These are phyloP conservation scores for Gastrophryne carolinensis DNA, from an alignment of 2,797 vertebrate genomes.

Conservation along the genomic window DNA sequence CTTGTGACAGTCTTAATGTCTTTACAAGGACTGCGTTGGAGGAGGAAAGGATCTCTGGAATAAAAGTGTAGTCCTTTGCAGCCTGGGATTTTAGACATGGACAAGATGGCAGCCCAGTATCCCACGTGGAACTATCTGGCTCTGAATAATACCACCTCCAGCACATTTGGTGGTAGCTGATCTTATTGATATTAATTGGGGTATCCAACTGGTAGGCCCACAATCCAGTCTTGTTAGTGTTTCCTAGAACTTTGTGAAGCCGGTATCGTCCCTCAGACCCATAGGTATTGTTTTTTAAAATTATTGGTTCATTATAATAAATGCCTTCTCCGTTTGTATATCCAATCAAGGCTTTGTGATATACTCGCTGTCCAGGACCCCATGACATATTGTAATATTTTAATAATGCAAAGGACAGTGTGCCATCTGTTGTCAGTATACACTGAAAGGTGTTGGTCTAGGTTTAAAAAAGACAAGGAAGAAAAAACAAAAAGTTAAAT, in stretches of 20 bases:
- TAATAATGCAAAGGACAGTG: slow-evolving; percentile 73
- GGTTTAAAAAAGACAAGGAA: not conserved
- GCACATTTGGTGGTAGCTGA: slow-evolving; percentile 65
- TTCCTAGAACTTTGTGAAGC: slow-evolving; percentile 69
- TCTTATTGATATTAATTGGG: not conserved
- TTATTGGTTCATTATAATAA: slow-evolving; percentile 65
- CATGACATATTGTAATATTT: slow-evolving; percentile 74
- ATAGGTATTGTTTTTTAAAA: slow-evolving; percentile 66
- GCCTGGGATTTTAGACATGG: slow-evolving; percentile 74
- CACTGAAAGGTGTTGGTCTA: slow-evolving; percentile 82
- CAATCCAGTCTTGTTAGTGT: slow-evolving; percentile 67
- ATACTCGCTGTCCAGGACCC: slow-evolving; percentile 70
- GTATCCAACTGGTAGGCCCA: slow-evolving; percentile 71
- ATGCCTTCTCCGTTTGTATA: slow-evolving; percentile 69
- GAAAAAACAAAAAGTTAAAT: not conserved
- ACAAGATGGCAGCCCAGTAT: slow-evolving; percentile 62
- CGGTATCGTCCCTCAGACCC: slow-evolving; percentile 71
- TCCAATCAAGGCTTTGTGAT: slow-evolving; percentile 72
- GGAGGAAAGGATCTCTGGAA: slow-evolving; percentile 60
- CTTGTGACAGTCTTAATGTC: slow-evolving; percentile 63
- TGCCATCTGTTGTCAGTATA: slow-evolving; percentile 75
- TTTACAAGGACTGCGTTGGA: slow-evolving; percentile 53
- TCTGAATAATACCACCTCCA: slow-evolving; percentile 71
- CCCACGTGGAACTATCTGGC: slow-evolving; percentile 69
- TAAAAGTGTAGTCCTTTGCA: slow-evolving; percentile 67